Evolutionary conservation across 2,113 vertebrate genomes (phyloP).

Genomic region (Grus americana): DNA sequence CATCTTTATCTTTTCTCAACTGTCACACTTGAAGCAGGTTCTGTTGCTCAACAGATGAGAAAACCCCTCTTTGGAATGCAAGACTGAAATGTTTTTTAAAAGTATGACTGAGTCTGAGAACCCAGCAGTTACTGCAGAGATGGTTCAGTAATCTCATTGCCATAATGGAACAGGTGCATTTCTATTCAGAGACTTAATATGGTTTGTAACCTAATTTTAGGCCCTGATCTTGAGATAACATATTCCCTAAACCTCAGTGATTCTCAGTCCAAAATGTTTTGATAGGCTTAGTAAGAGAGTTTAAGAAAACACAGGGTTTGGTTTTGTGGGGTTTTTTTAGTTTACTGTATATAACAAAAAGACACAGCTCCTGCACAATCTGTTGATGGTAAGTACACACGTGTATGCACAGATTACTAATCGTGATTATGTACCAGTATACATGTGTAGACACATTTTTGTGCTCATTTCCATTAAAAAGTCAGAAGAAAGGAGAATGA

Average conservation of each 20-base stretch:
- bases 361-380: not conserved
- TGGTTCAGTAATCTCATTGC: not conserved
- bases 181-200: not conserved
- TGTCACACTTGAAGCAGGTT: not conserved
- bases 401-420: not conserved
- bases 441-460: not conserved
- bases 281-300: not conserved
- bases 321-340: rapidly evolving
- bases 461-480: not conserved
- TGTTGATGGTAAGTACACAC: not conserved
- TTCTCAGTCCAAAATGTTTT: not conserved
- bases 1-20: not conserved
- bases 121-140: not conserved
- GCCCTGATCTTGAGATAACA: not conserved
- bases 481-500: not conserved
- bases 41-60: not conserved
- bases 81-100: not conserved
- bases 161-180: not conserved
- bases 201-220: not conserved
- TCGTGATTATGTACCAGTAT: not conserved
- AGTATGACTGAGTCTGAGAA: not conserved
- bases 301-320: not conserved
- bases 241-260: not conserved
- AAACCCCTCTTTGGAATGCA: not conserved
- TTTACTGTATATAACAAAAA: not conserved